These are phyloP conservation scores for Thamnaconus septentrionalis DNA, from an alignment of 2,113 vertebrate species.

Conservation along the genomic window DNA sequence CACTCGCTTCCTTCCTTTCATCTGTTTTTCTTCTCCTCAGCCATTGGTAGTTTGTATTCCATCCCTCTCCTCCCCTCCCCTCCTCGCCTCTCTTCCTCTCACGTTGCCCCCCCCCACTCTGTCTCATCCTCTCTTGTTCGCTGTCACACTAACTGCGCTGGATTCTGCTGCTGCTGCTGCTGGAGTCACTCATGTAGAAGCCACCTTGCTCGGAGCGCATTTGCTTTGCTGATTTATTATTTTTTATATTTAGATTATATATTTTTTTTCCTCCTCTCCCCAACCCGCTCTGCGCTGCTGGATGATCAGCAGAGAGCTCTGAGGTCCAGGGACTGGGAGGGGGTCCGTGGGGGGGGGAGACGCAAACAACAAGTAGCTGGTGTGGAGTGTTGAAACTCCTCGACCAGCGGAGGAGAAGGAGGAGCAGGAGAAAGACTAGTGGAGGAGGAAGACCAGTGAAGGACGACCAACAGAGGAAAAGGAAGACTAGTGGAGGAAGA, in stretches of 20 bases:
- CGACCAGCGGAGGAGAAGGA: neutral
- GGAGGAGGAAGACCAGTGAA: no score
- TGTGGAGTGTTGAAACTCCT: constrained; percentile 24
- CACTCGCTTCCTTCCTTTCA: constrained; percentile 52
- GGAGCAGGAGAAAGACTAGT: no score
- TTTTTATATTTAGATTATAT: neutral
- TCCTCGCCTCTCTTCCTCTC: constrained; percentile 23
- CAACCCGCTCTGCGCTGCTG: constrained; percentile 46
- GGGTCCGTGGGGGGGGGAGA: constrained; percentile 1
- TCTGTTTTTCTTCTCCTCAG: constrained; percentile 44
- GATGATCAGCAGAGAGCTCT: constrained; percentile 9
- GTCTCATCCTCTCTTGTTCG: constrained; percentile 64
- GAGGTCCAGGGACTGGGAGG: neutral
- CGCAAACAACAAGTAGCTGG: constrained; percentile 59
- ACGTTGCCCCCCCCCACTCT: constrained; percentile 34
- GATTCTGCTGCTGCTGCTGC: constrained; percentile 21
- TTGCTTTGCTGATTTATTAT: constrained; percentile 23
- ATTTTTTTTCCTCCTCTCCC: neutral
- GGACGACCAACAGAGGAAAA: no score
- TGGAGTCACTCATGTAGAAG: constrained; percentile 66
- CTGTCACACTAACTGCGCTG: constrained; percentile 65
- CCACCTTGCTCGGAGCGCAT: constrained; percentile 60
- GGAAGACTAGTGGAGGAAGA: no score
- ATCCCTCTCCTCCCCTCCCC: constrained; percentile 38
- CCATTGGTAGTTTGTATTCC: constrained; percentile 61